Evolutionary conservation across 92 coral and sea anemone species (phyloP), one percentile per base, ranked within the genome.

Genomic region (Zoanthus solanderi): DNA sequence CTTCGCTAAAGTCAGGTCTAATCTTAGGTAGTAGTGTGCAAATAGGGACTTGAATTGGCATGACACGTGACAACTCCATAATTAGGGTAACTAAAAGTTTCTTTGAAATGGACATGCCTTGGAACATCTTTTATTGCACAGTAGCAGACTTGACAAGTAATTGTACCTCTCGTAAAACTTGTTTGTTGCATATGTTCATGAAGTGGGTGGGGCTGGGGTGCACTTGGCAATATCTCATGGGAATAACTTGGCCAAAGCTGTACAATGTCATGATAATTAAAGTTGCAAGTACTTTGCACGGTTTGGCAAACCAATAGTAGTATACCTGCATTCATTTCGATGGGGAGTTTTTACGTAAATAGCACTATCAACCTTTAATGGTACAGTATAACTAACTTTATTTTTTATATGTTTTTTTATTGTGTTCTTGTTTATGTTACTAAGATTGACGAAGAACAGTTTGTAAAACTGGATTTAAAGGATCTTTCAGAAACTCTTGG

Each of bases 391-490:
- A 29, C 72, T 67, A 67, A 29, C 72, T 18, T 18, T 67, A 37
- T 58, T 58, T 58, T 58, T 58, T 58, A 58, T 58, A 58, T 58
- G 66, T 58, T 58, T 58, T 37, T 72, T 72, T 30, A 71, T 31
- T 72, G 46, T 71, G 44, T 72, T 31, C 44, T 13, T 15, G n/a
- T 72, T 34, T 72, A 32, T 72, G 76, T 72, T 72, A 32, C 48
- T 34, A 74, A 74, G 78, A 46, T 74, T 28, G 42, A 74, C 57
- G 30, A 44, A 44, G 78, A 74, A 50, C 78, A 74, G 78, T 74
- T 74, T 46, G 14, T 74, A 18, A 31, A 74, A 46, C 29, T 44
- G 56, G 78, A 74, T 42, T 8, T 74, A 44, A 74, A 74, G 57
- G 57, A 74, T 50, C 56, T 74, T 32, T 74, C 78, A 45, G 78